Conservation (phyloP, 2,113 vertebrate species). For the Lota lota region DNA sequence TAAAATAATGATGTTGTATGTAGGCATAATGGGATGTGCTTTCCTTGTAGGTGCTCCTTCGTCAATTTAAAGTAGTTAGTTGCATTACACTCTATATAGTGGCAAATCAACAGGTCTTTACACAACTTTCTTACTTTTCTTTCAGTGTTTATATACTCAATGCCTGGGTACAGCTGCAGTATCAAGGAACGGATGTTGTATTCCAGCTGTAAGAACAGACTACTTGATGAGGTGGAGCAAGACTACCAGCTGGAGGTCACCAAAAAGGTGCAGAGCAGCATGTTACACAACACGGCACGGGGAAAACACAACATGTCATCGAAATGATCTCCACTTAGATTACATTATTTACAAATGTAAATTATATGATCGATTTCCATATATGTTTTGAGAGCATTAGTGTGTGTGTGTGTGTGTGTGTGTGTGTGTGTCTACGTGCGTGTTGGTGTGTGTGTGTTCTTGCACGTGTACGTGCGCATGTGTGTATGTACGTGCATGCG, state of each 20-base stretch:
- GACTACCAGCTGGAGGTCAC: constrained; percentile 89
- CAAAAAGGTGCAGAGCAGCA: constrained; percentile 83
- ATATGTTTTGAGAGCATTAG: background rate
- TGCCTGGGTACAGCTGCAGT: constrained; percentile 97
- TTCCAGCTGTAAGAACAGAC: constrained; percentile 96
- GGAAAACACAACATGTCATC: background rate
- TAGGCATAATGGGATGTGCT: background rate
- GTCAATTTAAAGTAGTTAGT: no score
- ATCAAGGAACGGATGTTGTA: constrained; percentile 98
- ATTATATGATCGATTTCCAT: background rate
- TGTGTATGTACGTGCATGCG: background rate
- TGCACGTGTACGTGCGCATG: background rate
- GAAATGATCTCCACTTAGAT: background rate
- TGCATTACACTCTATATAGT: no score
- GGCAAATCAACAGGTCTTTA: background rate
- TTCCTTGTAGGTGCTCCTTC: background rate
- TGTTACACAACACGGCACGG: no score
- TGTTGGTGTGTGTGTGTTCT: background rate
- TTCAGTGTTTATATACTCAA: constrained; percentile 97
- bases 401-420: background rate
- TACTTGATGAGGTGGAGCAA: constrained; percentile 90
- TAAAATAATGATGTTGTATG: no score
- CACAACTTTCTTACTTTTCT: constrained; percentile 13
- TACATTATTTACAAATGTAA: no score
- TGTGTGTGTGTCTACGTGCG: no score